Evolutionary conservation across 2,888 invertebrate species (phyloP).

Genomic region (Anthrax anthrax): DNA sequence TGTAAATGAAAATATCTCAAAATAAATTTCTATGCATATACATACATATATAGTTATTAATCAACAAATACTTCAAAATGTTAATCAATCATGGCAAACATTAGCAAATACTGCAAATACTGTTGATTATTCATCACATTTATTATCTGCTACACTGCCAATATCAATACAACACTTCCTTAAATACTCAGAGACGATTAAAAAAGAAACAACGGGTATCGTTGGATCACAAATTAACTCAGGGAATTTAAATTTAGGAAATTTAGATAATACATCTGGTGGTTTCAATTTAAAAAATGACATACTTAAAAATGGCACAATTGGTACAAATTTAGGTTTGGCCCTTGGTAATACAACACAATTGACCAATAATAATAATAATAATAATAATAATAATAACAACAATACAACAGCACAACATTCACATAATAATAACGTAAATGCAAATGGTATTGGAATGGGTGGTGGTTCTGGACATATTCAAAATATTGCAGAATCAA

Average conservation of each 20-base stretch:
- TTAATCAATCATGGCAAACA: conserved; percentile 35
- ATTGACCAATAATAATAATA: conserved; percentile 16
- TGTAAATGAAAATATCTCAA: too few species aligned
- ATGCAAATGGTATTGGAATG: conserved; percentile 5
- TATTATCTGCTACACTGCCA: conserved; percentile 36
- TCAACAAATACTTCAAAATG: conserved; percentile 35
- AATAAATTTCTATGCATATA: too few species aligned
- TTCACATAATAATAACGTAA: neutral
- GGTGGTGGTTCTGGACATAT: conserved; percentile 8
- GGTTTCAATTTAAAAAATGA: conserved; percentile 30
- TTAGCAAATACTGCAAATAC: conserved; percentile 35
- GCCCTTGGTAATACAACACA: conserved; percentile 30
- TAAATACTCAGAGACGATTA: conserved; percentile 36
- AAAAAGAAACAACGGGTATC: conserved; percentile 33
- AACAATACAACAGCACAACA: conserved; percentile 14
- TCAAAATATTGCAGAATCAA: conserved; percentile 15
- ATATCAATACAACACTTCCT: conserved; percentile 36
- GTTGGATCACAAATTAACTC: conserved; percentile 27
- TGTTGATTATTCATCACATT: conserved; percentile 35
- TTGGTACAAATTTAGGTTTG: conserved; percentile 30
- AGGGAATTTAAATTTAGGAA: conserved; percentile 28
- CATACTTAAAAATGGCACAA: conserved; percentile 31
- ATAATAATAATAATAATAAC: conserved; percentile 20
- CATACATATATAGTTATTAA: conserved; percentile 25
- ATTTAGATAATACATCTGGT: conserved; percentile 22